Percentiles rank a stretch among this genome's conserved stretches.
Evolutionary conservation across 2,888 invertebrate species (phyloP).

Genomic region (Synanthedon myopaeformis): DNA sequence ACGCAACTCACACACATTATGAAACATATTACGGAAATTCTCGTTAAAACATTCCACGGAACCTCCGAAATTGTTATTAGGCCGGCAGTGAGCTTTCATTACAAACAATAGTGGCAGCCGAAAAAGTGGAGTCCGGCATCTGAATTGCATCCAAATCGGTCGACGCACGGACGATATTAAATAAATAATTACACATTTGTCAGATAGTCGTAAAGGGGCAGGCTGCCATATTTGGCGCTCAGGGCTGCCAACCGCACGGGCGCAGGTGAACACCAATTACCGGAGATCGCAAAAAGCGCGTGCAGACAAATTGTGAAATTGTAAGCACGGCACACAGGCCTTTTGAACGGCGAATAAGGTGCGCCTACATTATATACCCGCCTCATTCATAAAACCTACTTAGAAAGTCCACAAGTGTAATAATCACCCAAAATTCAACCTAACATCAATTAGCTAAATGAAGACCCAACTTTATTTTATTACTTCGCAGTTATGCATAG

Average conservation of each 20-base stretch:
- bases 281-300: slow-evolving; percentile 52
- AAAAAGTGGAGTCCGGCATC: slow-evolving; percentile 46
- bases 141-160: slow-evolving; percentile 61
- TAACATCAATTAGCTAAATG: too few relatives aligned
- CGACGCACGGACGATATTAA: slow-evolving; percentile 50
- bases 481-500: too few relatives aligned
- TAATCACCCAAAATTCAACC: too few relatives aligned
- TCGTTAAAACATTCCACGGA: background rate
- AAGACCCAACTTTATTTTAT: too few relatives aligned
- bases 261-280: slow-evolving; percentile 66
- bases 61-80: background rate
- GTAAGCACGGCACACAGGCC: slow-evolving; percentile 20
- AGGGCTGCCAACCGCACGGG: slow-evolving; percentile 26
- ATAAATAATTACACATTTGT: slow-evolving; percentile 72
- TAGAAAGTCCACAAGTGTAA: too few relatives aligned
- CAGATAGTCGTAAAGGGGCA: slow-evolving; percentile 61
- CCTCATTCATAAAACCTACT: too few relatives aligned
- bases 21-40: background rate
- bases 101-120: slow-evolving; percentile 16
- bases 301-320: slow-evolving; percentile 68
- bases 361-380: too few relatives aligned
- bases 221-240: slow-evolving; percentile 54
- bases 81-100: background rate
- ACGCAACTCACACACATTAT: too few relatives aligned
- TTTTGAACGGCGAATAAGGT: too few relatives aligned